These are phyloP conservation scores for Latrodectus geometricus DNA, from an alignment of 1,140 invertebrate species.

Conservation along the genomic window DNA sequence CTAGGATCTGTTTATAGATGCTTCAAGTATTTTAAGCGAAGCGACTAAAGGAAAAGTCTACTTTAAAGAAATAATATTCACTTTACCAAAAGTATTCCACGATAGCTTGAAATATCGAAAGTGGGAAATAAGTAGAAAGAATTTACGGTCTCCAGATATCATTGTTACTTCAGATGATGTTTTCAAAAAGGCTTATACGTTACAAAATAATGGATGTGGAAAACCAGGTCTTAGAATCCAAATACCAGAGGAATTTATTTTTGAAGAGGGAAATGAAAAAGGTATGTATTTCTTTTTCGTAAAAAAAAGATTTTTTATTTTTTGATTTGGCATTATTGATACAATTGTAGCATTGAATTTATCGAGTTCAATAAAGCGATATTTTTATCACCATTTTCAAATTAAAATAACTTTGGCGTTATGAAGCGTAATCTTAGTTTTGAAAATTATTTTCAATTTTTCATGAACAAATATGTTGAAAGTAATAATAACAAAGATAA, in stretches of 20 bases:
- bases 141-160: slow-evolving; percentile 10
- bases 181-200: slow-evolving; percentile 73
- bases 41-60: slow-evolving; percentile 11
- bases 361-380: too few species aligned
- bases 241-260: slow-evolving; percentile 70
- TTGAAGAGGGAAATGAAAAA: background rate
- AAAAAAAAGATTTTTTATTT: too few species aligned
- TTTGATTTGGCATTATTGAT: too few species aligned
- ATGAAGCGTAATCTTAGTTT: too few species aligned
- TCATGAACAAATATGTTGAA: too few species aligned
- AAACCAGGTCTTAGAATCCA: slow-evolving; percentile 74
- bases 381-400: too few species aligned
- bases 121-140: background rate
- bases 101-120: background rate
- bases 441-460: too few species aligned
- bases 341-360: too few species aligned
- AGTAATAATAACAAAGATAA: too few species aligned
- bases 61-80: slow-evolving; percentile 46
- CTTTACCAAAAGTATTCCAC: slow-evolving; percentile 17
- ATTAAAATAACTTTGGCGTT: too few species aligned
- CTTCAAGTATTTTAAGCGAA: background rate
- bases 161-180: slow-evolving; percentile 8
- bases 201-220: slow-evolving; percentile 75
- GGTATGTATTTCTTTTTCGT: background rate
- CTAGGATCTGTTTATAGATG: slow-evolving; percentile 20